phyloP scores from a whole-genome alignment of 2,797 vertebrate species.

The Oryzias dopingdopingensis region DNA sequence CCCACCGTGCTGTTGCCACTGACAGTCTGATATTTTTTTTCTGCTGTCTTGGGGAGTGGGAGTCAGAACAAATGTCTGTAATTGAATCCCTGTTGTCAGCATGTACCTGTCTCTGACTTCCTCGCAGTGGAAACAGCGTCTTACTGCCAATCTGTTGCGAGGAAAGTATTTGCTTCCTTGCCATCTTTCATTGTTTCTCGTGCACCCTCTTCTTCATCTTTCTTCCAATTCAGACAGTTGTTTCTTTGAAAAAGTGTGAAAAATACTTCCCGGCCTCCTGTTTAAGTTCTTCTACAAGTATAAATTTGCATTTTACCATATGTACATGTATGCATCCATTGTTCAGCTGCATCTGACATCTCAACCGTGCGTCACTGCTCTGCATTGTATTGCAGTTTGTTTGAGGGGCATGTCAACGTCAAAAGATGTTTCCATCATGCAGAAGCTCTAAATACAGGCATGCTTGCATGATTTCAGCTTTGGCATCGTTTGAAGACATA shows the following conservation, averaged over 20 bases:
- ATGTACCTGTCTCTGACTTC: constrained; percentile 24
- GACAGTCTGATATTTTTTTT: constrained; percentile 36
- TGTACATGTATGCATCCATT: constrained; percentile 1
- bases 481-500: constrained; percentile 49
- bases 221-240: neutral
- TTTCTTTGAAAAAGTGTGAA: constrained; percentile 3
- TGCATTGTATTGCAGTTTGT: constrained; percentile 50
- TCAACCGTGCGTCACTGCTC: constrained; percentile 49
- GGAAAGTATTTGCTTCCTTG: constrained; percentile 8
- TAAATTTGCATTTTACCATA: neutral
- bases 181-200: constrained; percentile 10
- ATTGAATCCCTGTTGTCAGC: constrained; percentile 58
- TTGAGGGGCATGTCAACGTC: constrained; percentile 70
- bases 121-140: constrained; percentile 25
- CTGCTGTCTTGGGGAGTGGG: constrained; percentile 25
- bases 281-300: neutral
- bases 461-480: constrained; percentile 44
- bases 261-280: neutral
- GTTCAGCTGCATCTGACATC: constrained; percentile 23
- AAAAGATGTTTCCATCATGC: constrained; percentile 61
- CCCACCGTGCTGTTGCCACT: constrained; percentile 14
- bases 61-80: constrained; percentile 50
- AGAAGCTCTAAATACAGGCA: constrained; percentile 63
- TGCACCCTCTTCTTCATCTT: neutral
- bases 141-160: constrained; percentile 21